These are phyloP conservation scores for Lochmaea crataegi DNA, from an alignment of 2,888 invertebrate genomes.

Conservation along the genomic window DNA sequence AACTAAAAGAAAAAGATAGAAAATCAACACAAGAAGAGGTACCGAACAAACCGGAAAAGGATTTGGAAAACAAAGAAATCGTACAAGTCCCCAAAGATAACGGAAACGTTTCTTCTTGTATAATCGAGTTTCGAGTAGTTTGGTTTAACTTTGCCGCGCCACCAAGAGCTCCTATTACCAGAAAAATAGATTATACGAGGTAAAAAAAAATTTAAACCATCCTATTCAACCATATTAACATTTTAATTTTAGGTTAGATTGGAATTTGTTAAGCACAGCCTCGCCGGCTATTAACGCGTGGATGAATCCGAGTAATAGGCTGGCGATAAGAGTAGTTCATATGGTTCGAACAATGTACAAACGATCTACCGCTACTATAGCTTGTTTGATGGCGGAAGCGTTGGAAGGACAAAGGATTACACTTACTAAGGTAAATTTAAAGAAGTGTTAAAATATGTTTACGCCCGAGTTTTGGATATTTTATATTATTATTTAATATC, in stretches of 20 bases:
- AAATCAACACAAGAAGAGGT: constrained; percentile 42
- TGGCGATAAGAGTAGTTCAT: constrained; percentile 86
- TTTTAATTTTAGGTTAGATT: constrained; percentile 77
- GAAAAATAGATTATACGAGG: constrained; percentile 94
- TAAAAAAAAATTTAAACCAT: constrained; percentile 55
- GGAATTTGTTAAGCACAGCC: constrained; percentile 95
- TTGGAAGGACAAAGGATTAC: constrained; percentile 87
- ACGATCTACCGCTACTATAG: constrained; percentile 87
- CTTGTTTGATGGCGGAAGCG: constrained; percentile 95
- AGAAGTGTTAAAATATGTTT: background rate
- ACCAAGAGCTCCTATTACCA: constrained; percentile 91
- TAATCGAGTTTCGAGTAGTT: constrained; percentile 88
- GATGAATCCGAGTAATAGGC: constrained; percentile 95
- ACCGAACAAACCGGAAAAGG: constrained; percentile 39
- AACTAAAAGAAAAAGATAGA: constrained; percentile 40
- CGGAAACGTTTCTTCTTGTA: constrained; percentile 86
- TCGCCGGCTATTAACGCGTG: constrained; percentile 97
- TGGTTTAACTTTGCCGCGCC: constrained; percentile 99
- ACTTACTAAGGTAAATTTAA: constrained; percentile 74
- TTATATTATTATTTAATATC: too few species aligned
- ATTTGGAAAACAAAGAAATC: constrained; percentile 50
- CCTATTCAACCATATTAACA: background rate
- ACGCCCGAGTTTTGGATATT: too few species aligned
- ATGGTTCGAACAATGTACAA: constrained; percentile 84
- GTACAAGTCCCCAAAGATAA: constrained; percentile 69